phyloP scores from a whole-genome alignment of 2,113 vertebrate genomes.

The Porphyrio hochstetteri region DNA sequence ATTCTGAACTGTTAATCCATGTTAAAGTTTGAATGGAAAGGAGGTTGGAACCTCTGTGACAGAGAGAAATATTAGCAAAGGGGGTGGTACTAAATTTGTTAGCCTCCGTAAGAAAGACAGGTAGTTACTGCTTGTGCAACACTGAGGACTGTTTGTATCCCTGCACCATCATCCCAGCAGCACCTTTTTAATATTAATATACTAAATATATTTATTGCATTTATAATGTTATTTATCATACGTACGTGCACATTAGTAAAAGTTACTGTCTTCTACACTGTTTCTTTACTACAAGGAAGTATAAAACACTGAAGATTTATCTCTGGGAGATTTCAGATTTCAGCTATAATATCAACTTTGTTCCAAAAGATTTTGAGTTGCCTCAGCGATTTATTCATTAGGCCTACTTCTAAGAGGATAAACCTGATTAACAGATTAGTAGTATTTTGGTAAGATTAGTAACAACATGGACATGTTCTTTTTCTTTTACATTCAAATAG shows the following conservation, averaged over 20 bases:
- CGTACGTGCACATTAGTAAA: not conserved
- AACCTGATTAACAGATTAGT: constrained; percentile 52
- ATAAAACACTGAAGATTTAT: not conserved
- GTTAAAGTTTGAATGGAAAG: not conserved
- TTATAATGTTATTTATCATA: not conserved
- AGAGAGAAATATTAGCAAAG: not conserved
- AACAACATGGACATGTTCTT: not conserved
- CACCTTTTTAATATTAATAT: too few relatives aligned
- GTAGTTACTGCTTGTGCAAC: not conserved
- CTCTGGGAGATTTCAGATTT: not conserved
- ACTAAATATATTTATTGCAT: too few relatives aligned
- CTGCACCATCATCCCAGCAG: not conserved
- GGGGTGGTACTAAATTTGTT: not conserved
- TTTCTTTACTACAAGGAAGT: not conserved
- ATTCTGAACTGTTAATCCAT: not conserved
- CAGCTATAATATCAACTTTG: not conserved
- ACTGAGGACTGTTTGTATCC: not conserved
- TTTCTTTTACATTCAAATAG: not conserved
- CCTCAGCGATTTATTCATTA: constrained; percentile 8
- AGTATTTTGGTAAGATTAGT: constrained; percentile 31
- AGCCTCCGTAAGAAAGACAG: not conserved
- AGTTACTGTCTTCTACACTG: not conserved
- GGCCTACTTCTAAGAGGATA: constrained; percentile 38
- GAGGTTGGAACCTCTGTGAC: not conserved
- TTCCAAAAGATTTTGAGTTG: not conserved